Conservation (phyloP, 2,888 invertebrate species). For the Cinara cedri region DNA sequence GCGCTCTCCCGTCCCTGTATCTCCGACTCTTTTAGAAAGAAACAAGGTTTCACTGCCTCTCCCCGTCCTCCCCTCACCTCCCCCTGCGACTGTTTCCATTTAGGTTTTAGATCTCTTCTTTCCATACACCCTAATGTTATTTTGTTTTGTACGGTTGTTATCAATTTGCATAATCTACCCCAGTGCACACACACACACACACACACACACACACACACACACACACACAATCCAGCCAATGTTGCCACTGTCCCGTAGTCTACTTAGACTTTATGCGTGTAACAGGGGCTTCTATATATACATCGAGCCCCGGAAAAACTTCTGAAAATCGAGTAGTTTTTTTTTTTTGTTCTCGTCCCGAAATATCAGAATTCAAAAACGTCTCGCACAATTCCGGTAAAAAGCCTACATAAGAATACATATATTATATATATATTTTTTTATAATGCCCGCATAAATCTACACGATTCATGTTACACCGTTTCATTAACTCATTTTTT, state of each 20-base stretch:
- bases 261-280: constrained; percentile 51
- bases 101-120: constrained; percentile 55
- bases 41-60: constrained; percentile 45
- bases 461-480: constrained; percentile 33
- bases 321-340: constrained; percentile 45
- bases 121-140: constrained; percentile 56
- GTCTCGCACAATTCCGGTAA: constrained; percentile 25
- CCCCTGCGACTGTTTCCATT: constrained; percentile 52
- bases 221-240: constrained; percentile 28
- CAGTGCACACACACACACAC: constrained; percentile 5
- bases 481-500: constrained; percentile 40
- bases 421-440: constrained; percentile 10
- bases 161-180: constrained; percentile 57
- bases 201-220: constrained; percentile 24
- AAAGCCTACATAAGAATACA: neutral
- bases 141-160: constrained; percentile 57
- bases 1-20: neutral
- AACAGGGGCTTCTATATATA: constrained; percentile 27
- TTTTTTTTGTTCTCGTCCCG: constrained; percentile 5
- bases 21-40: constrained; percentile 55
- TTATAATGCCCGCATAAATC: constrained; percentile 13
- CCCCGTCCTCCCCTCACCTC: neutral
- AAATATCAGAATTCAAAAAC: constrained; percentile 50
- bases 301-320: constrained; percentile 4
- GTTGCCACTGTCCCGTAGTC: constrained; percentile 51